Percentiles rank a stretch among this genome's conserved stretches.
These are phyloP conservation scores for Phoeniculus purpureus DNA, from an alignment of 2,797 vertebrate genomes.

Conservation along the genomic window DNA sequence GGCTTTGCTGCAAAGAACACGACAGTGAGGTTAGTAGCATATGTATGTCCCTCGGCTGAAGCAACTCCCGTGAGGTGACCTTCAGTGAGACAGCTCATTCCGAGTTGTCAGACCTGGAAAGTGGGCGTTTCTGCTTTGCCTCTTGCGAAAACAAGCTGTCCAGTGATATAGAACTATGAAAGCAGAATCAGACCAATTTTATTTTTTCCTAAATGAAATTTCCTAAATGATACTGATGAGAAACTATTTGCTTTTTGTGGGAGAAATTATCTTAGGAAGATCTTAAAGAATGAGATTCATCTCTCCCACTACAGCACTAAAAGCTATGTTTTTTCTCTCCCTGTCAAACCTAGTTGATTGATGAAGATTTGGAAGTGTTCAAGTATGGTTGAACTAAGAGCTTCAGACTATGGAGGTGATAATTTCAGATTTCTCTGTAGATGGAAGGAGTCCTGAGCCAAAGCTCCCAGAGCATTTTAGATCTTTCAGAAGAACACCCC, in stretches of 20 bases:
- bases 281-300: neutral
- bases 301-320: neutral
- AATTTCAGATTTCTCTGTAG: neutral
- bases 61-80: neutral
- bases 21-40: too few species aligned
- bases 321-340: neutral
- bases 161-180: neutral
- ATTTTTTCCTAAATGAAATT: neutral
- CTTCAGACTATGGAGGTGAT: neutral
- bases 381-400: neutral
- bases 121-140: accelerated
- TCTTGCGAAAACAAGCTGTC: neutral
- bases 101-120: neutral
- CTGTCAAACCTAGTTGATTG: neutral
- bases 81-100: neutral
- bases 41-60: accelerated
- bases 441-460: neutral
- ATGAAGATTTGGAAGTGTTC: neutral
- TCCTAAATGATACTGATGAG: neutral
- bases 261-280: neutral
- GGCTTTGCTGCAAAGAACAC: accelerated
- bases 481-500: neutral
- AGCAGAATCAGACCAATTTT: neutral
- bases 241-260: neutral
- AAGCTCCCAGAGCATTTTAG: neutral